phyloP scores from a whole-genome alignment of 2,113 vertebrate species.

The Etia nguti region DNA sequence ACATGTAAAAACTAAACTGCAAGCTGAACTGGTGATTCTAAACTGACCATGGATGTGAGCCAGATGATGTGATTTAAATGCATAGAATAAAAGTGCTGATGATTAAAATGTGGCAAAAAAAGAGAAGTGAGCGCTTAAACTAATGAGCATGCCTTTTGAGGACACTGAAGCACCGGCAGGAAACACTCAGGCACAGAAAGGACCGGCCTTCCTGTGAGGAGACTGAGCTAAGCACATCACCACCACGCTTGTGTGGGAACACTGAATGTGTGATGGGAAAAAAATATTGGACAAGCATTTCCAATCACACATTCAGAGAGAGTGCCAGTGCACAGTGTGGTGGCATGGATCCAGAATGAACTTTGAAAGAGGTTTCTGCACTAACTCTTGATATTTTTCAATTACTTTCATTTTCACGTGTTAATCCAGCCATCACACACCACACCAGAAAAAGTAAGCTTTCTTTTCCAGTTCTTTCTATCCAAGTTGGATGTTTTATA shows the following conservation, averaged over 20 bases:
- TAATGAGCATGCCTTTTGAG: background rate
- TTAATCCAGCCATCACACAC: background rate
- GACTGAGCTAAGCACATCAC: background rate
- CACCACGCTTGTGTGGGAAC: background rate
- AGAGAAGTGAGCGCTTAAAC: background rate
- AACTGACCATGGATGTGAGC: background rate
- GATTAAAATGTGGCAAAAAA: background rate
- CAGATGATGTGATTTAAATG: background rate
- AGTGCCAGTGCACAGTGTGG: fast-evolving
- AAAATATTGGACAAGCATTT: background rate
- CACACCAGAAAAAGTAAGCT: background rate
- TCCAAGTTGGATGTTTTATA: background rate
- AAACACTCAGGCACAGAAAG: background rate
- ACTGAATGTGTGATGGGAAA: background rate
- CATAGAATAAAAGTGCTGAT: background rate
- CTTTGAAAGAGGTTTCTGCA: background rate
- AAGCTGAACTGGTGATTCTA: background rate
- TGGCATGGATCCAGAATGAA: background rate
- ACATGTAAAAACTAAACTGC: fast-evolving
- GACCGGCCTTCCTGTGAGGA: background rate
- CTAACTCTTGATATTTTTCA: background rate
- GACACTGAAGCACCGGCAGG: background rate
- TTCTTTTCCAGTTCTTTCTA: background rate
- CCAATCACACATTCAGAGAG: background rate
- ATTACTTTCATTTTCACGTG: background rate